These are phyloP conservation scores for Spondyliosoma cantharus DNA, from an alignment of 2,797 vertebrate species.

Conservation along the genomic window DNA sequence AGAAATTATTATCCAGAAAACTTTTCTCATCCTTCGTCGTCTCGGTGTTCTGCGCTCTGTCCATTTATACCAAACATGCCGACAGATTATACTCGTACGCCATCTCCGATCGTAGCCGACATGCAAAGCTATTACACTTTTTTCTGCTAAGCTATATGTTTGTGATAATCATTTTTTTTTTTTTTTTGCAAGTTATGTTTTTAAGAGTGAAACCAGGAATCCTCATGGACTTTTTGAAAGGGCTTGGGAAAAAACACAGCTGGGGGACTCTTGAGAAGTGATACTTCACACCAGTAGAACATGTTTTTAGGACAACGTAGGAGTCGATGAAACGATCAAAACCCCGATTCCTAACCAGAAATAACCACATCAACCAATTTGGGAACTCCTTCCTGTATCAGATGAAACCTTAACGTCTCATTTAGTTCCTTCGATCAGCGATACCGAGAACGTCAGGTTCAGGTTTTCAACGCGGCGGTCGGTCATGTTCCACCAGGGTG, in stretches of 20 bases:
- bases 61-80: conserved; percentile 62
- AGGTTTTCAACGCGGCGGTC: neutral
- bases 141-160: conserved; percentile 62
- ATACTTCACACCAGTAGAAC: conserved; percentile 49
- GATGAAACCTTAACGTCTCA: neutral
- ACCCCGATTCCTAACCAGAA: neutral
- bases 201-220: conserved; percentile 81
- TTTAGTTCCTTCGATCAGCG: neutral
- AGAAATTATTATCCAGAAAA: conserved; percentile 65
- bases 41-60: conserved; percentile 62
- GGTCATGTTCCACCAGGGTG: conserved; percentile 53
- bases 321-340: conserved; percentile 12
- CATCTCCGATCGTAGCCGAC: conserved; percentile 57
- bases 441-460: neutral
- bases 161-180: conserved; percentile 70
- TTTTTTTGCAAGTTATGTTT: conserved; percentile 71
- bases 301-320: conserved; percentile 22
- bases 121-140: conserved; percentile 67
- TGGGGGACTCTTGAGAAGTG: conserved; percentile 48
- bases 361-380: neutral
- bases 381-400: neutral
- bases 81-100: conserved; percentile 67
- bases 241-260: conserved; percentile 56
- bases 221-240: conserved; percentile 73
- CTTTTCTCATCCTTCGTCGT: conserved; percentile 28